Evolutionary conservation across 2,797 vertebrate species (phyloP).

Genomic region (Octomys mimax): DNA sequence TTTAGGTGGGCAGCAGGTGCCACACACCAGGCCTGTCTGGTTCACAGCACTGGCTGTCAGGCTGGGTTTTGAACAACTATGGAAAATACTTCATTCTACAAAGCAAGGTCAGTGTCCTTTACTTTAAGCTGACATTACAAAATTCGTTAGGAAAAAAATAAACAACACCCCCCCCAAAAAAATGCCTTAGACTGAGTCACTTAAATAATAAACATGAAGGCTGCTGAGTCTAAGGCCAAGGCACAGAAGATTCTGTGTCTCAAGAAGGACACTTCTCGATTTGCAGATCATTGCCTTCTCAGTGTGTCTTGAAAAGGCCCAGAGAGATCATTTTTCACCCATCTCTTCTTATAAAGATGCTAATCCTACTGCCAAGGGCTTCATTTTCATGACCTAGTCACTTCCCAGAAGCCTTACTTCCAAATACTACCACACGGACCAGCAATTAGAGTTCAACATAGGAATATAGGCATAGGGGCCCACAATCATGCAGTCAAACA

Average conservation of each 20-base stretch:
- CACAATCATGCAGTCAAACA: background rate
- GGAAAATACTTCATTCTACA: background rate
- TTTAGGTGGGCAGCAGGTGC: too few relatives aligned
- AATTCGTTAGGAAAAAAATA: background rate
- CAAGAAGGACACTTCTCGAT: background rate
- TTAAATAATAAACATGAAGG: background rate
- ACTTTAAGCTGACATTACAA: background rate
- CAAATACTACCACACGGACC: background rate
- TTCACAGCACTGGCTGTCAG: too few relatives aligned
- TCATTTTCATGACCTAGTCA: too few relatives aligned
- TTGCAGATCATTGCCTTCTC: background rate
- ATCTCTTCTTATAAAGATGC: background rate
- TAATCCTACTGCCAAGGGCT: background rate
- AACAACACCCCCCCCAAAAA: too few relatives aligned
- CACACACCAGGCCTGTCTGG: too few relatives aligned
- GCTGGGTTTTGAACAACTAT: background rate
- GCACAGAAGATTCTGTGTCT: background rate
- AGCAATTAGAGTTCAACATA: background rate
- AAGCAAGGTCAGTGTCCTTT: background rate
- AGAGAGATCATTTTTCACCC: background rate
- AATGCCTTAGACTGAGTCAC: background rate
- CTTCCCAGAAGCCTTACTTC: background rate
- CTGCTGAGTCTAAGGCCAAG: background rate
- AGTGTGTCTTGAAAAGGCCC: background rate
- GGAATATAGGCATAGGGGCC: background rate